Conservation (phyloP, 2,797 vertebrate species). For the Chelidonichthys spinosus region DNA sequence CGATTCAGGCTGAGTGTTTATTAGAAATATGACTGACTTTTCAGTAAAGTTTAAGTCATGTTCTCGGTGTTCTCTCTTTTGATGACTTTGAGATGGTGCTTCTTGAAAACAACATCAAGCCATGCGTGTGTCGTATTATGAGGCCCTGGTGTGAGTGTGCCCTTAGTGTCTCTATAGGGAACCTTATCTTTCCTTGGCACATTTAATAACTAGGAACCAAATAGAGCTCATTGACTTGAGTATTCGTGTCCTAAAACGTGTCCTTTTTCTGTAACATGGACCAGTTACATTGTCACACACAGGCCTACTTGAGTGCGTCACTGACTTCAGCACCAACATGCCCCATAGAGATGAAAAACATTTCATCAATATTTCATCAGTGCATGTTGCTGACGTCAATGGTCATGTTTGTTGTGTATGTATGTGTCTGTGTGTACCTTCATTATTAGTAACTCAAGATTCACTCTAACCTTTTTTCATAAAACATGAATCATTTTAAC, state of each 20-base stretch:
- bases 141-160: too few relatives aligned
- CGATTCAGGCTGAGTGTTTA: too few relatives aligned
- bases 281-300: neutral
- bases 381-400: neutral
- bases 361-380: constrained; percentile 47
- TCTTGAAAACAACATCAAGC: too few relatives aligned
- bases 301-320: neutral
- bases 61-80: too few relatives aligned
- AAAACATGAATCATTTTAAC: neutral
- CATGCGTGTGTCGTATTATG: too few relatives aligned
- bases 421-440: neutral
- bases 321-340: constrained; percentile 22
- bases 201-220: neutral
- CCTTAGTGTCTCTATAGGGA: too few relatives aligned
- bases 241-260: neutral
- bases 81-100: too few relatives aligned
- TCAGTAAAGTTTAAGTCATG: too few relatives aligned
- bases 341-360: constrained; percentile 49
- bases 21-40: too few relatives aligned
- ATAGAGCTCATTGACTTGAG: neutral
- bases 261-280: neutral
- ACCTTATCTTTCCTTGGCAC: neutral
- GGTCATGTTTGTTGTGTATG: neutral
- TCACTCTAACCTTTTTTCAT: neutral
- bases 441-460: neutral